These are phyloP conservation scores for Sphecodes monilicornis DNA, from an alignment of 2,888 invertebrate genomes.

Conservation along the genomic window DNA sequence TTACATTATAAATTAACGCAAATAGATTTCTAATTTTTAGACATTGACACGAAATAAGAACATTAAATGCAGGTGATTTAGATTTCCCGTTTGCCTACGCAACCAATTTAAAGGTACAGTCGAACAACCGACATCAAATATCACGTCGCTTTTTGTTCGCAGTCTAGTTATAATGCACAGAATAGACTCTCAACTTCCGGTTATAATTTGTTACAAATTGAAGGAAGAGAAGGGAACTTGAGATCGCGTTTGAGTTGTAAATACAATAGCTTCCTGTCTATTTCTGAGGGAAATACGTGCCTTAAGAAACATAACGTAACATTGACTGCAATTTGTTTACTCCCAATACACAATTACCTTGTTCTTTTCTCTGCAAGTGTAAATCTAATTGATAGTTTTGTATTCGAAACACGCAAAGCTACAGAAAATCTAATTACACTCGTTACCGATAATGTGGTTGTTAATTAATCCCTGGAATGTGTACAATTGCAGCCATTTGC, in stretches of 20 bases:
- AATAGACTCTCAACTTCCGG: too few relatives aligned
- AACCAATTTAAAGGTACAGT: too few relatives aligned
- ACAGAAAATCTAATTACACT: slow-evolving; percentile 15
- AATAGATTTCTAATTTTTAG: too few relatives aligned
- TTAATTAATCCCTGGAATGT: slow-evolving; percentile 19
- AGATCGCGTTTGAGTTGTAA: neutral
- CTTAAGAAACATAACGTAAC: neutral
- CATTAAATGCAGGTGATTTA: too few relatives aligned
- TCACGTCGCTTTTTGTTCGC: too few relatives aligned
- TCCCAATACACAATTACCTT: neutral
- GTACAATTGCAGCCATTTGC: neutral
- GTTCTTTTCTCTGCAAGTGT: neutral
- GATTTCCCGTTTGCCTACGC: too few relatives aligned
- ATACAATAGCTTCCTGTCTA: neutral
- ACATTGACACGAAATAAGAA: too few relatives aligned
- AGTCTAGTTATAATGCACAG: too few relatives aligned
- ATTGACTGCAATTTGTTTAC: slow-evolving; percentile 27
- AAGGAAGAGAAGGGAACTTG: too few relatives aligned
- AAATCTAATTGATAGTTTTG: slow-evolving; percentile 22
- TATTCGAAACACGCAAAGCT: neutral
- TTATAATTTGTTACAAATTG: too few relatives aligned
- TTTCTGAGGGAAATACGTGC: neutral
- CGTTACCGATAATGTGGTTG: neutral
- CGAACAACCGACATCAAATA: too few relatives aligned
- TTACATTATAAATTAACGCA: too few relatives aligned